Conservation (phyloP, 2,888 invertebrate species). For the Drosophila mimetica region DNA sequence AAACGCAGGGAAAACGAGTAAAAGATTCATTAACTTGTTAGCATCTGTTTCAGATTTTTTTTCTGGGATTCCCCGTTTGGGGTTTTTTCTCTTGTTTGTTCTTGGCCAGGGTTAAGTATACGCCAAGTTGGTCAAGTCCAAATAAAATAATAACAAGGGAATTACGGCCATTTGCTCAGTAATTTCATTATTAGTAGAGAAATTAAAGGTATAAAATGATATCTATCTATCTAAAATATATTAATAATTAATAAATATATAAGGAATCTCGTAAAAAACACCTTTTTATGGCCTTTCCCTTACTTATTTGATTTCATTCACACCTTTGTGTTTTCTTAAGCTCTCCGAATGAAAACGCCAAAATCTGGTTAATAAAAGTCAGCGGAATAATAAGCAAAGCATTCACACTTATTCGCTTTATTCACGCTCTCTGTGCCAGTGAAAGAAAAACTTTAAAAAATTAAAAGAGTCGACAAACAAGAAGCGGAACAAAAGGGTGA, state of each 20-base stretch:
- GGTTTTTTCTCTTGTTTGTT: neutral
- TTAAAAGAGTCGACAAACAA: conserved; percentile 10
- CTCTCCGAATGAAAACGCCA: neutral
- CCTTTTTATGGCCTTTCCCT: neutral
- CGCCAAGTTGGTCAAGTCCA: conserved; percentile 10
- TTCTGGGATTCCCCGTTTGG: conserved; percentile 3
- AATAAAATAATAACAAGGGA: neutral
- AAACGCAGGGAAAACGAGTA: conserved; percentile 48
- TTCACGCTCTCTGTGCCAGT: conserved; percentile 1
- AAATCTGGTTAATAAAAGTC: conserved; percentile 15
- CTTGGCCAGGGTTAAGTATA: conserved; percentile 13
- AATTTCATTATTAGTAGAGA: neutral
- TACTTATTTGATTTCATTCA: neutral
- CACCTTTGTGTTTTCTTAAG: neutral
- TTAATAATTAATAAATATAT: neutral
- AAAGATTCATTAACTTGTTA: conserved; percentile 71
- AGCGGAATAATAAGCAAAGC: conserved; percentile 4
- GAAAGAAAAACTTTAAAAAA: conserved; percentile 30
- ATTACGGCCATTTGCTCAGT: neutral
- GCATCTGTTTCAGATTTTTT: conserved; percentile 26
- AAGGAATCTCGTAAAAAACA: neutral
- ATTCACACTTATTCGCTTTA: conserved; percentile 17
- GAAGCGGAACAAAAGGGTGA: conserved; percentile 44
- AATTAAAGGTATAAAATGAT: no score
- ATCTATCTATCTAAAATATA: neutral